Evolutionary conservation across 2,888 invertebrate genomes (phyloP), one percentile per base, ranked within the genome.

Genomic region (Rhimphoctona megacephalus): DNA sequence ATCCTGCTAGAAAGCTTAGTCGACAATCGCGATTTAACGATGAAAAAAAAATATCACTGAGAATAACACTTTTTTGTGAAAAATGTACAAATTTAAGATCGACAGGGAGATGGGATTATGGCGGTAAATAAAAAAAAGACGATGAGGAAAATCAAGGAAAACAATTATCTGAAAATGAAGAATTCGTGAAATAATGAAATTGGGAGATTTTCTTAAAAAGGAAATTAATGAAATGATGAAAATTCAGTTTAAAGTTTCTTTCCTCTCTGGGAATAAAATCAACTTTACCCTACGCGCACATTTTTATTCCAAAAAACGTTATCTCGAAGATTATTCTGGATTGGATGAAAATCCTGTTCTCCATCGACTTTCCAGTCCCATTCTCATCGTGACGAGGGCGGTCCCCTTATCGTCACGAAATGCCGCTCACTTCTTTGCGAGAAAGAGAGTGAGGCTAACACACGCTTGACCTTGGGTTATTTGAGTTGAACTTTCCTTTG

Each of bases 391-490:
- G 46, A 30, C 30, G 69, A 46, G 46, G 46, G 46, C 57, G 22
- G 4, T 57, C 25, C 57, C 6, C 36, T 46, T 64, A 22, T 22
- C 43, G 49, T 36, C 70, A 49, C 76, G 72, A 66, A 73, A 61
- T 67, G 74, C 69, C 57, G 52, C 73, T 64, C 69, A 61, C 69
- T 61, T 67, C 19, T 64, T 43, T 30, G 19, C 57, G 25, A 52
- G 39, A 52, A 6, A 22, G n/a, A 54, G 39, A 25, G 11, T 19
- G n/a, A 19, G 54, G n/a, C 73, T 30, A 5, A 39, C n/a, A 25
- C 52, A 36, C 54, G 39, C 22, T 66, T 61, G 69, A 86, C 72
- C 61, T 81, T 81, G 74, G 25, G 30, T 64, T 49, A 74, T 81
- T 52, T 61, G 61, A 73, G 52, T 81, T 81, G 33, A 33, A 83